phyloP scores from a whole-genome alignment of 1,140 invertebrate genomes.

The Hyles euphorbiae region DNA sequence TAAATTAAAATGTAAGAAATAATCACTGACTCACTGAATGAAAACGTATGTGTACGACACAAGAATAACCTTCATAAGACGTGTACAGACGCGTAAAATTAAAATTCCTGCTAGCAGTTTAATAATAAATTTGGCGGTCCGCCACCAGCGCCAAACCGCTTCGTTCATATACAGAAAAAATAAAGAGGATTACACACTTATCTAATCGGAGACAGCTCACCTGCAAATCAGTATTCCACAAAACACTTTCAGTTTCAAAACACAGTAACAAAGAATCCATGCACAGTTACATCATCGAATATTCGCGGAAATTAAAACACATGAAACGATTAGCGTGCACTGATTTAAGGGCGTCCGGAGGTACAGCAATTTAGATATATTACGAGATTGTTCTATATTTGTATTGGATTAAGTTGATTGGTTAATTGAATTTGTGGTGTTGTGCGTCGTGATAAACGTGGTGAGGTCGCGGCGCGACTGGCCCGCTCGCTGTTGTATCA shows the following conservation, averaged over 20 bases:
- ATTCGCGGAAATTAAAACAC: conserved; percentile 49
- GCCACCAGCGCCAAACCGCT: conserved; percentile 32
- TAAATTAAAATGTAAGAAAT: not conserved
- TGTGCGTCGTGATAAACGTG: conserved; percentile 54
- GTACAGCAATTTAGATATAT: too few species aligned
- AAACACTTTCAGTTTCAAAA: conserved; percentile 47
- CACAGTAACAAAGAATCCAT: conserved; percentile 42
- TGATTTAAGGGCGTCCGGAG: too few species aligned
- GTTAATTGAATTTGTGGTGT: conserved; percentile 38
- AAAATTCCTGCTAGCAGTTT: conserved; percentile 42
- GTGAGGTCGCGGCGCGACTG: conserved; percentile 58
- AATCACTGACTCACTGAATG: conserved; percentile 8
- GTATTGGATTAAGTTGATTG: conserved; percentile 34
- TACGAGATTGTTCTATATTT: conserved; percentile 17
- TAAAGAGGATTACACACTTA: conserved; percentile 12
- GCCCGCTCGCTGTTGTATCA: conserved; percentile 42
- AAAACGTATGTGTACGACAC: conserved; percentile 14
- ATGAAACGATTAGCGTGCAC: conserved; percentile 25
- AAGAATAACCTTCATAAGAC: conserved; percentile 41
- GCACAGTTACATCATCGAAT: conserved; percentile 53
- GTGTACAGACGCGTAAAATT: conserved; percentile 37
- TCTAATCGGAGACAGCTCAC: conserved; percentile 22
- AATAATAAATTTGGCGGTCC: conserved; percentile 57
- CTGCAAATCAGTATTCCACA: conserved; percentile 36
- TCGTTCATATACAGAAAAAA: conserved; percentile 17